A percentile compares a stretch with the other conserved stretches of the same genome.
Evolutionary conservation across 2,797 vertebrate species (phyloP).

Genomic region (Eulemur rubriventer): DNA sequence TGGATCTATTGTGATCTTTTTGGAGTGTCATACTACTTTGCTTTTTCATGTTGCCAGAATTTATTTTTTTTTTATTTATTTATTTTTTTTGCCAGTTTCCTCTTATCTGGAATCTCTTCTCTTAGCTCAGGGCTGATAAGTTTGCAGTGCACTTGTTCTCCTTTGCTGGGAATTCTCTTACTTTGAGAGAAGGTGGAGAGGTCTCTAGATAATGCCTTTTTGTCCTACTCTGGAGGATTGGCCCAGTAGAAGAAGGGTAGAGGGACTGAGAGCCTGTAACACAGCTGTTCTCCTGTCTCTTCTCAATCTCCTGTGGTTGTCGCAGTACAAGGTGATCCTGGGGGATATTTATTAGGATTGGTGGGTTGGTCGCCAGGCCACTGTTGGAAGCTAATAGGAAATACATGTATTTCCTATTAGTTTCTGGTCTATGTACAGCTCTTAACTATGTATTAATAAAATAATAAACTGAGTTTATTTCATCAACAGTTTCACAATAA

Average conservation of each 20-base stretch:
- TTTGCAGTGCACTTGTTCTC: background rate
- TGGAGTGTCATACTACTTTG: background rate
- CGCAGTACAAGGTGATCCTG: background rate
- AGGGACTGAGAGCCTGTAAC: background rate
- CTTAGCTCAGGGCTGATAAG: background rate
- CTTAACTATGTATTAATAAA: background rate
- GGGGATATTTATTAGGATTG: background rate
- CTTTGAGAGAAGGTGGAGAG: background rate
- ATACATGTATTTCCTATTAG: background rate
- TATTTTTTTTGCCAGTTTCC: background rate
- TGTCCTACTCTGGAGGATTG: background rate
- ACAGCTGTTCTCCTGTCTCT: background rate
- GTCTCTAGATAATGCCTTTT: background rate
- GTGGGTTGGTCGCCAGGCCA: background rate
- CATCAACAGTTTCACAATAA: background rate
- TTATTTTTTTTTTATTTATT: no score
- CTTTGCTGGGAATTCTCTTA: background rate
- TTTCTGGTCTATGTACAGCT: background rate
- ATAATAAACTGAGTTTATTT: background rate
- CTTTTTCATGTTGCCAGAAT: background rate
- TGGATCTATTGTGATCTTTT: background rate
- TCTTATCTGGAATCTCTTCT: background rate
- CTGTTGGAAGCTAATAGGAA: background rate
- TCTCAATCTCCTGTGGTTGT: background rate
- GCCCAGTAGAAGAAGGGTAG: background rate